These are phyloP conservation scores for Propithecus perrieri DNA, from an alignment of 2,797 vertebrate species.

Conservation along the genomic window DNA sequence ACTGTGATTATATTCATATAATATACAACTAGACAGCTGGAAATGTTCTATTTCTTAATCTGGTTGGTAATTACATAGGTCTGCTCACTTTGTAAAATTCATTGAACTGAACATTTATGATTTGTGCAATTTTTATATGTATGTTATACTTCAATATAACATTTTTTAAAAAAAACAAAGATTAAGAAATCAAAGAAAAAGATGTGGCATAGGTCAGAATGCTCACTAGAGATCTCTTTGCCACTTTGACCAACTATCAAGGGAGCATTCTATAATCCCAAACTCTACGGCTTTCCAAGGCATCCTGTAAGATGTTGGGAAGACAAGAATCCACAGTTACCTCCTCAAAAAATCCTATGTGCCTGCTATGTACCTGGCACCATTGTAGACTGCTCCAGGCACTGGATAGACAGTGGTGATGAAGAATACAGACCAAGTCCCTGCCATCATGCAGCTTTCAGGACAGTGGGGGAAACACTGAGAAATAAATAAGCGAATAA, in stretches of 20 bases:
- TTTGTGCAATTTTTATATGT: neutral
- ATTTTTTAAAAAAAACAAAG: neutral
- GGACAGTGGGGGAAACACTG: neutral
- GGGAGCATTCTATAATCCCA: neutral
- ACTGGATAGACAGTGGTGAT: neutral
- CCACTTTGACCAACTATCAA: neutral
- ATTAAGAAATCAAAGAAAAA: constrained; percentile 18
- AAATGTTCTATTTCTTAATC: constrained; percentile 19
- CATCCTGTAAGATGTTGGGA: neutral
- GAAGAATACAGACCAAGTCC: neutral
- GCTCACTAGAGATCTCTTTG: neutral
- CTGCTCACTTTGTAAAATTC: neutral
- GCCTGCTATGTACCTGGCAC: neutral
- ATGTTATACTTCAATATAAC: neutral
- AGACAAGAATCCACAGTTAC: neutral
- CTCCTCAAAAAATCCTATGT: neutral
- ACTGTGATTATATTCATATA: neutral
- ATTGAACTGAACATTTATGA: neutral
- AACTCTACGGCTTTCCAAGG: neutral
- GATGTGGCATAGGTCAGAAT: neutral
- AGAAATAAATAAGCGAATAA: neutral
- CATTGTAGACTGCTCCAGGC: neutral
- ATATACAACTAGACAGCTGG: neutral
- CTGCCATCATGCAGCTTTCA: neutral
- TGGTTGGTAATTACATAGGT: neutral